Evolutionary conservation across 2,888 invertebrate species (phyloP), one percentile per base, ranked within the genome.

Genomic region (Kuschelorhynchus macadamiae): DNA sequence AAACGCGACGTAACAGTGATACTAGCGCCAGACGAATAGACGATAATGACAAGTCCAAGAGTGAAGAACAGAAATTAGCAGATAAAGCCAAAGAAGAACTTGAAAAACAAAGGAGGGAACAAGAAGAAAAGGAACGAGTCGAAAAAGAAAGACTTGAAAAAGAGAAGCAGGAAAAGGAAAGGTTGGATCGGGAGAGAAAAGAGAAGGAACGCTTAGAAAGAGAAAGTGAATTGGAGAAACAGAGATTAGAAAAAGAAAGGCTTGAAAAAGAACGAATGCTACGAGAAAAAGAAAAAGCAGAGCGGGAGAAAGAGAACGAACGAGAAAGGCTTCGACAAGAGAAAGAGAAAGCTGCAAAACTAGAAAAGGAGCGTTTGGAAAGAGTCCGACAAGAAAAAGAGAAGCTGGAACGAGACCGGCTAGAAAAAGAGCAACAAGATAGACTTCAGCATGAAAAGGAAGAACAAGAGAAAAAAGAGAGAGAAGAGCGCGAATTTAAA

Each of bases 51-150:
- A 74, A 80, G 67, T 72, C 74, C 50, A 83, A 81, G 71, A 82
- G 79, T 36, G 85, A 86, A 44, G 78, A 84, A 71, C 75, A 74
- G 56, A 80, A 80, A 50, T 75, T 84, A 63, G 74, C 82, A 66
- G 84, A 84, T 33, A 83, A 82, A 67, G 81, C 82, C 64, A 78
- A 80, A 47, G 71, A 79, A 52, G 80, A 85, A 78, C 79, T 81
- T 75, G 77, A 84, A 70, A 75, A 74, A 64, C 72, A 74, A 59
- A 79, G 79, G 59, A 78, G 77, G 71, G 82, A 82, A 60, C 78
- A 80, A 25, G 70, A 82, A 17, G 84, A 85, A 53, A 80, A 80
- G 33, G 82, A 82, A 61, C 76, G 72, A 70, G 49, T 75, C 41
- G 83, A 82, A 71, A 78, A 75, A 71, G 80, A 81, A 57, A 76